Evolutionary conservation across 1,140 invertebrate genomes (phyloP).

Genomic region (Delia radicum): DNA sequence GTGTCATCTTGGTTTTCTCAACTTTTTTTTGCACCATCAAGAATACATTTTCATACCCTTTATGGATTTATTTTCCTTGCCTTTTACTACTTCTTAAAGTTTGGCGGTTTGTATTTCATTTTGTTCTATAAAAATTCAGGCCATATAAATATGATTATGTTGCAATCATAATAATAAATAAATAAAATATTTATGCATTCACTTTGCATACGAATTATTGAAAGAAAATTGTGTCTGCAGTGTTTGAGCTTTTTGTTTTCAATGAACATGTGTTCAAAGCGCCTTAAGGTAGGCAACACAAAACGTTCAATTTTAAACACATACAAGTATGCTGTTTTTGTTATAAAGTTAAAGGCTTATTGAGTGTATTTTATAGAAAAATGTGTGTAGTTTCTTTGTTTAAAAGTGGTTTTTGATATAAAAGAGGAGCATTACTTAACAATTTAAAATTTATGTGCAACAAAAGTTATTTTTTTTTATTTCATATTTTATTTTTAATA

Average conservation of each 20-base stretch:
- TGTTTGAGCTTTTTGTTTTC: neutral
- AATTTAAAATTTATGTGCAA: too few relatives aligned
- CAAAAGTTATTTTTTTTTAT: too few relatives aligned
- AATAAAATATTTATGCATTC: conserved; percentile 2
- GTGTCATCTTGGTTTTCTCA: neutral
- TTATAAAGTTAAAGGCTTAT: neutral
- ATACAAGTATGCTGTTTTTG: neutral
- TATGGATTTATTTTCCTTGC: too few relatives aligned
- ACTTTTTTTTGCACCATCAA: neutral
- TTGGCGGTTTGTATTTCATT: too few relatives aligned
- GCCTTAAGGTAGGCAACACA: neutral
- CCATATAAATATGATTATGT: neutral
- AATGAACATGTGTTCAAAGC: too few relatives aligned
- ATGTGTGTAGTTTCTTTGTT: too few relatives aligned
- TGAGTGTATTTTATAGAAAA: neutral
- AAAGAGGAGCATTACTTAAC: too few relatives aligned
- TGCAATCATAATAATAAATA: neutral
- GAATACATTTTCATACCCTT: too few relatives aligned
- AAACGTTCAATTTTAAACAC: neutral
- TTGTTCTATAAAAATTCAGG: neutral
- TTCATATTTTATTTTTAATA: too few relatives aligned
- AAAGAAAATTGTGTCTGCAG: neutral
- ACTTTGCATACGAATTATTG: neutral
- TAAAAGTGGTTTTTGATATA: too few relatives aligned
- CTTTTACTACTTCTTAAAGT: too few relatives aligned